Conservation (phyloP, 2,797 vertebrate genomes). For the Bryconaethiops microstoma region DNA sequence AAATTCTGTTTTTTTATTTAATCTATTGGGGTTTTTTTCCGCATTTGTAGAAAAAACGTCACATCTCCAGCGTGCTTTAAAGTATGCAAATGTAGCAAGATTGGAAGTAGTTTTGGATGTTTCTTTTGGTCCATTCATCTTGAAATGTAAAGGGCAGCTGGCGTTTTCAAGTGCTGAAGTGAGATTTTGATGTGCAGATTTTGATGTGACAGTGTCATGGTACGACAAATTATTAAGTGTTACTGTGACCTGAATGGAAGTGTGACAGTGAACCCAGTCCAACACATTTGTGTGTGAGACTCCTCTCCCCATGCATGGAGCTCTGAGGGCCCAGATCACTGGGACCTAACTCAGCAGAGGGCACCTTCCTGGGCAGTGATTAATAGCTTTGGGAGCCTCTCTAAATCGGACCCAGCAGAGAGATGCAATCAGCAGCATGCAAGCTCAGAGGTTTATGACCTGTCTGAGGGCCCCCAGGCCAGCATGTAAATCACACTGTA, state of each 20-base stretch:
- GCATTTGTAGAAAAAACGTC: too few relatives aligned
- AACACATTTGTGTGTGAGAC: conserved; percentile 15
- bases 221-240: neutral
- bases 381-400: conserved; percentile 40
- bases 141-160: neutral
- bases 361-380: conserved; percentile 50
- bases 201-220: neutral
- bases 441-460: conserved; percentile 48
- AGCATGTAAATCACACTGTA: conserved; percentile 51
- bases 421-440: conserved; percentile 48
- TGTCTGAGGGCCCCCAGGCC: conserved; percentile 20
- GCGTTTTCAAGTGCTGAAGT: neutral
- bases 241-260: conserved; percentile 5
- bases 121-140: neutral
- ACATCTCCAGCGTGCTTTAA: too few relatives aligned
- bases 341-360: conserved; percentile 25
- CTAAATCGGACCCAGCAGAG: conserved; percentile 35
- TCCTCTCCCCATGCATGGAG: conserved; percentile 31
- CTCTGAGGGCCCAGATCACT: conserved; percentile 19
- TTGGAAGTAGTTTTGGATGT: too few relatives aligned
- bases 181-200: neutral
- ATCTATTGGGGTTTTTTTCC: too few relatives aligned
- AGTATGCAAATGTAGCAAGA: too few relatives aligned
- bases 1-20: neutral
- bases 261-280: neutral